A percentile compares a stretch with the other conserved stretches of the same genome.
Conservation (phyloP, 92 coral and sea anemone genomes). For the Parazoanthus darwini region DNA sequence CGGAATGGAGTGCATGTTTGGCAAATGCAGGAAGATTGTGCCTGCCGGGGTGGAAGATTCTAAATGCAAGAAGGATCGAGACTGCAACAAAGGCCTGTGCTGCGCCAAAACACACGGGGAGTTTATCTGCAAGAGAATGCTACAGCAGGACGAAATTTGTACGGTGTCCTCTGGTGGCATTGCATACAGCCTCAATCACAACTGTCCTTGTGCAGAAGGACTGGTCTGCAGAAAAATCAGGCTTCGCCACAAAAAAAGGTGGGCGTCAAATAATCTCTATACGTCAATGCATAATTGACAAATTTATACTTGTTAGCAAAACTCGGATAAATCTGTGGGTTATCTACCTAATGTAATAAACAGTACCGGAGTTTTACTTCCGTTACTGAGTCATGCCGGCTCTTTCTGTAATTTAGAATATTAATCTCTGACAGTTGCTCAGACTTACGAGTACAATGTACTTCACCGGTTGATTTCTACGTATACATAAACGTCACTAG, state of each 20-base stretch:
- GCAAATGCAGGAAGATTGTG: constrained; percentile 74
- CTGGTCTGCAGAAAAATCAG: constrained; percentile 75
- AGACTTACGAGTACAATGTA: neutral
- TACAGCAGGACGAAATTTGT: constrained; percentile 79
- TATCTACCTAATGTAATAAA: neutral
- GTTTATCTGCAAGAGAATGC: constrained; percentile 80
- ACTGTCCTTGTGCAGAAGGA: constrained; percentile 91
- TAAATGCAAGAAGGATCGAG: constrained; percentile 76
- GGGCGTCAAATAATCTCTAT: neutral
- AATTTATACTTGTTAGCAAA: constrained; percentile 11
- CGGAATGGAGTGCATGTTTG: constrained; percentile 94
- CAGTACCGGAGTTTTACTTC: neutral
- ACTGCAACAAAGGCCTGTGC: constrained; percentile 85
- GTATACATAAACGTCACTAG: neutral
- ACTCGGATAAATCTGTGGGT: neutral
- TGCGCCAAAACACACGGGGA: constrained; percentile 96
- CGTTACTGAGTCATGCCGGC: neutral
- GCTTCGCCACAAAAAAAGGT: constrained; percentile 72
- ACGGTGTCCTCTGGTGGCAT: constrained; percentile 89
- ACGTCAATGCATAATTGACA: constrained; percentile 2
- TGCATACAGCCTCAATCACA: constrained; percentile 84
- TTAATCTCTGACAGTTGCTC: neutral
- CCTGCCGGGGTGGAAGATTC: constrained; percentile 70
- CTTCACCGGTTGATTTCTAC: neutral
- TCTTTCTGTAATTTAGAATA: neutral